Evolutionary conservation across 1,140 invertebrate species (phyloP).

Genomic region (Propsilocerus akamusi): DNA sequence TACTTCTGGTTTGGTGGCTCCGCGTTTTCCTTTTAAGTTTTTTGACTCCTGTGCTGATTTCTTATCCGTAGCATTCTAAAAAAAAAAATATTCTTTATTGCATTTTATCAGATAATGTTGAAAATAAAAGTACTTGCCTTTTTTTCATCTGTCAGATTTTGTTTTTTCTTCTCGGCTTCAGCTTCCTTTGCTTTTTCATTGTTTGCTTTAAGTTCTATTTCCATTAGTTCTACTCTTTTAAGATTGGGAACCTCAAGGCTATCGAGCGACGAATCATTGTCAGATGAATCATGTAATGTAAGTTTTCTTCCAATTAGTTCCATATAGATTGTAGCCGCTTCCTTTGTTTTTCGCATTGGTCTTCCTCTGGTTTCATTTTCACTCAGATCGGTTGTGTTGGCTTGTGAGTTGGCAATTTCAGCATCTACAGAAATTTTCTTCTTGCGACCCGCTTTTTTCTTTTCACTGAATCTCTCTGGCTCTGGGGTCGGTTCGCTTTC

Average conservation of each 20-base stretch:
- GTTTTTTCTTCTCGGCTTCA: slow-evolving; percentile 10
- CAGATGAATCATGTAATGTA: slow-evolving; percentile 34
- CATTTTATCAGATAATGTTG: not conserved
- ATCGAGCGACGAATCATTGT: slow-evolving; percentile 38
- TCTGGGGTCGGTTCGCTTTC: not conserved
- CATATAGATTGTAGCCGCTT: slow-evolving; percentile 55
- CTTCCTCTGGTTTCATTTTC: slow-evolving; percentile 20
- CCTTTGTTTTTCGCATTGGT: slow-evolving; percentile 52
- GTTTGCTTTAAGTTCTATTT: slow-evolving; percentile 37
- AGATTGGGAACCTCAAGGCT: slow-evolving; percentile 47
- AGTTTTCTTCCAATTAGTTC: slow-evolving; percentile 51
- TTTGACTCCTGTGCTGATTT: slow-evolving; percentile 5
- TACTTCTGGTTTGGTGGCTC: not conserved
- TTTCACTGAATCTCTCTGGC: slow-evolving; percentile 8
- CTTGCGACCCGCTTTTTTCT: slow-evolving; percentile 22
- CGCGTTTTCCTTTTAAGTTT: not conserved
- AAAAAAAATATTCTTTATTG: not conserved
- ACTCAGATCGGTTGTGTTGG: slow-evolving; percentile 7
- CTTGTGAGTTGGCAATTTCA: slow-evolving; percentile 3
- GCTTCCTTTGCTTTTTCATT: slow-evolving; percentile 16
- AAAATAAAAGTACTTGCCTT: not conserved
- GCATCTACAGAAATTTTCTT: slow-evolving; percentile 9
- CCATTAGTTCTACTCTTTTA: slow-evolving; percentile 35
- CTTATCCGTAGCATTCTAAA: not conserved
- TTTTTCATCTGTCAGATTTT: slow-evolving; percentile 7